Percentiles rank a stretch among this genome's conserved stretches.
These are phyloP conservation scores for Acipenser ruthenus DNA, from an alignment of 2,797 vertebrate genomes.

Conservation along the genomic window DNA sequence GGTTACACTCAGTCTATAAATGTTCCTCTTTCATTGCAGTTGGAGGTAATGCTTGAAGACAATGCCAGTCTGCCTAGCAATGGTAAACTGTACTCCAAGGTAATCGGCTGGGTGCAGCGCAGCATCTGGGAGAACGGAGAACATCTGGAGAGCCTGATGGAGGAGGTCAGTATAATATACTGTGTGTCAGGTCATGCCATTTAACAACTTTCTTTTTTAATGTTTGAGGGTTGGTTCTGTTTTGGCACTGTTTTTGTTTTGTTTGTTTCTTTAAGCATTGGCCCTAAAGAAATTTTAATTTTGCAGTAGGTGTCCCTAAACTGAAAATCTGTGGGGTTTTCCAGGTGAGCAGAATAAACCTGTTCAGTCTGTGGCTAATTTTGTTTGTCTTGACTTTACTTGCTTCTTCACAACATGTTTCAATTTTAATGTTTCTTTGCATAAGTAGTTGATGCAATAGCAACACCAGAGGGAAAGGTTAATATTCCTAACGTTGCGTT, in stretches of 20 bases:
- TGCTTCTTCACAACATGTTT: constrained; percentile 32
- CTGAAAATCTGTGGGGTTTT: constrained; percentile 75
- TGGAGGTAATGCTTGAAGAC: constrained; percentile 97
- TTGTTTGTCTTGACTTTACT: constrained; percentile 23
- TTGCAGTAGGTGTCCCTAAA: constrained; percentile 71
- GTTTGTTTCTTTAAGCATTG: constrained; percentile 47
- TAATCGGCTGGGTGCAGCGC: constrained; percentile 97
- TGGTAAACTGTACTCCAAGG: constrained; percentile 94
- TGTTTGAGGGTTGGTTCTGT: constrained; percentile 19
- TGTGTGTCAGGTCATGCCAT: constrained; percentile 18
- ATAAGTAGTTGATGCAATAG: constrained; percentile 32
- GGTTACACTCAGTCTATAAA: no score
- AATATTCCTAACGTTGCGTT: constrained; percentile 63
- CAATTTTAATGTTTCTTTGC: constrained; percentile 33
- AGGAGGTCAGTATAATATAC: constrained; percentile 84
- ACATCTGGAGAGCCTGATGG: constrained; percentile 89
- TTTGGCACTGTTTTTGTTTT: constrained; percentile 32
- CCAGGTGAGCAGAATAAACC: constrained; percentile 77
- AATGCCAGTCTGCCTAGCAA: constrained; percentile 91
- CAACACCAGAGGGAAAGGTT: constrained; percentile 32
- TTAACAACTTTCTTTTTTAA: constrained; percentile 18
- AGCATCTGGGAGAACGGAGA: constrained; percentile 96
- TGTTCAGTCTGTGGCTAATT: constrained; percentile 57
- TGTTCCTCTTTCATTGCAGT: constrained; percentile 47
- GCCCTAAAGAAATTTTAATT: constrained; percentile 71